Conservation (phyloP, 1,140 invertebrate species). For the Trichomalopsis sarcophagae region DNA sequence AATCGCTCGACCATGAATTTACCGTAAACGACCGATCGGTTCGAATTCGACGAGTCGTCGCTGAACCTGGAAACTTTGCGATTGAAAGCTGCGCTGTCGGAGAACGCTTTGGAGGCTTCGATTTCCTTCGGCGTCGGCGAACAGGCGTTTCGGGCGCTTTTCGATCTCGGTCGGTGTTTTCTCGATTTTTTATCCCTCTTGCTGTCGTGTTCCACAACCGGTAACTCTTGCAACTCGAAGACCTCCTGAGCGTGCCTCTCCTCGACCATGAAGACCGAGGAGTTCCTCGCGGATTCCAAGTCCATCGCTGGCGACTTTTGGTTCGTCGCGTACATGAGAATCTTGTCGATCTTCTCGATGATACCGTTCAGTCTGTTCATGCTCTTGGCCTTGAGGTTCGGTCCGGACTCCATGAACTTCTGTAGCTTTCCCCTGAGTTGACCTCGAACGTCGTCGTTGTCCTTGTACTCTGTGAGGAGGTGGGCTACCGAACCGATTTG, state of each 20-base stretch:
- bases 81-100: slow-evolving; percentile 54
- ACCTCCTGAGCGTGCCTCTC: neutral
- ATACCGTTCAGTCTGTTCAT: slow-evolving; percentile 66
- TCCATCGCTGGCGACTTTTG: slow-evolving; percentile 60
- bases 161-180: slow-evolving; percentile 47
- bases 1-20: slow-evolving; percentile 23
- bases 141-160: slow-evolving; percentile 52
- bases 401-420: slow-evolving; percentile 60
- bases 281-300: slow-evolving; percentile 56
- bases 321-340: slow-evolving; percentile 65
- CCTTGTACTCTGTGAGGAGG: slow-evolving; percentile 26
- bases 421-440: slow-evolving; percentile 56
- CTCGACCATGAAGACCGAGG: neutral
- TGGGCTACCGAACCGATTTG: slow-evolving; percentile 45
- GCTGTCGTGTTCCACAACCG: neutral
- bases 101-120: slow-evolving; percentile 54
- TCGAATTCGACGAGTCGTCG: slow-evolving; percentile 43
- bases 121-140: slow-evolving; percentile 48
- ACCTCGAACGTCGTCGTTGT: slow-evolving; percentile 16
- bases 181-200: neutral
- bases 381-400: slow-evolving; percentile 61
- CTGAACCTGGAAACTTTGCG: slow-evolving; percentile 50
- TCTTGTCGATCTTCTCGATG: slow-evolving; percentile 71
- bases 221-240: neutral
- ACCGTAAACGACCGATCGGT: neutral